Evolutionary conservation across 2,888 invertebrate species (phyloP).

Genomic region (Odontothrips loti): DNA sequence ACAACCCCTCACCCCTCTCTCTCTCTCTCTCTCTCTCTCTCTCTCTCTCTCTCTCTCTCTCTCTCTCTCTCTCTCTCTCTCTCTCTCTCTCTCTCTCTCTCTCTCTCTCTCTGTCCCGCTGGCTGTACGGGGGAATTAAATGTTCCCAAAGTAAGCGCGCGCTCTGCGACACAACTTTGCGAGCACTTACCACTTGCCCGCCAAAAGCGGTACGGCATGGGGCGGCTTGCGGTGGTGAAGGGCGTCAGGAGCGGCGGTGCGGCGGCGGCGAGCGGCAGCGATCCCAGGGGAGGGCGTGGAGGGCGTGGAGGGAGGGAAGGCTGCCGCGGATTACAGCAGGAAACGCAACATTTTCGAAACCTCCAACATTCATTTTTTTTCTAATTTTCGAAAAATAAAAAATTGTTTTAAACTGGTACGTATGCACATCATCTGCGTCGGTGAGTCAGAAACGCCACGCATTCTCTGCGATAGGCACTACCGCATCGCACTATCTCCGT

Average conservation of each 20-base stretch:
- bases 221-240: not conserved
- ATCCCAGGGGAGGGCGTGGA: not conserved
- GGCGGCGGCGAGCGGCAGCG: not conserved
- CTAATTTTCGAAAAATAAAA: no score
- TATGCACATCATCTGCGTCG: no score
- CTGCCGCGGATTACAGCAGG: not conserved
- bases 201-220: not conserved
- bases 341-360: no score
- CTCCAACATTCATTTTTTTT: no score
- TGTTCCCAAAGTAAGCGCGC: conserved; percentile 15
- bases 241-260: not conserved
- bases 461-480: no score
- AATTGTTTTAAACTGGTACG: no score
- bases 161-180: conserved; percentile 10
- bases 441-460: no score
- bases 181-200: conserved; percentile 14
- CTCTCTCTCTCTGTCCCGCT: not conserved
- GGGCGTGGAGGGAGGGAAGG: not conserved
- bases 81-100: not conserved
- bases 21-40: not conserved
- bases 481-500: no score
- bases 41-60: not conserved
- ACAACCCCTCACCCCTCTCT: not conserved
- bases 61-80: not conserved
- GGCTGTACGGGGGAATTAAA: not conserved